phyloP scores from a whole-genome alignment of 2,113 vertebrate genomes.

The Mobula birostris region DNA sequence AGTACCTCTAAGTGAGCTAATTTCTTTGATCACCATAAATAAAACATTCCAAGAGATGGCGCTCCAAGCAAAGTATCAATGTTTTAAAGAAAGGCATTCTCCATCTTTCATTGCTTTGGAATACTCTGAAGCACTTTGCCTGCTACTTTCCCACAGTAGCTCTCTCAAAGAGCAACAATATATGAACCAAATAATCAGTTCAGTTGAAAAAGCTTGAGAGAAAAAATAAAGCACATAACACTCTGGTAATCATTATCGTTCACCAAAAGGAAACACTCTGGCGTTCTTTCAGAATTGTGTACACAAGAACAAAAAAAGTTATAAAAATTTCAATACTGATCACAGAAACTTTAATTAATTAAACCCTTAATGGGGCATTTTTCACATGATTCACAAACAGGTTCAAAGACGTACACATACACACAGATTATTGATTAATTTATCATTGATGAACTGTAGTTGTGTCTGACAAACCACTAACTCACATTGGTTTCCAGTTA shows the following conservation, averaged over 20 bases:
- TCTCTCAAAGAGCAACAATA: no score
- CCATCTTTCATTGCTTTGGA: no score
- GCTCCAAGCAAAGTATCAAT: not conserved
- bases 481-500: not conserved
- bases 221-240: no score
- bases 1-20: no score
- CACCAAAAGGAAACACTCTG: no score
- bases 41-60: not conserved
- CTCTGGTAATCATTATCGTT: no score
- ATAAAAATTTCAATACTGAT: not conserved
- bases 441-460: not conserved
- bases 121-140: no score
- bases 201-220: no score
- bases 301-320: not conserved
- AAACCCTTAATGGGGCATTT: not conserved
- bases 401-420: not conserved
- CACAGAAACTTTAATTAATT: not conserved
- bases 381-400: not conserved
- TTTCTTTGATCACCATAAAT: not conserved
- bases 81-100: not conserved
- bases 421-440: not conserved
- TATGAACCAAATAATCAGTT: no score
- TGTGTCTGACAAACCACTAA: not conserved
- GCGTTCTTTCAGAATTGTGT: not conserved
- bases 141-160: no score